phyloP scores from a whole-genome alignment of 2,888 invertebrate species.

The Nowickia ferox region DNA sequence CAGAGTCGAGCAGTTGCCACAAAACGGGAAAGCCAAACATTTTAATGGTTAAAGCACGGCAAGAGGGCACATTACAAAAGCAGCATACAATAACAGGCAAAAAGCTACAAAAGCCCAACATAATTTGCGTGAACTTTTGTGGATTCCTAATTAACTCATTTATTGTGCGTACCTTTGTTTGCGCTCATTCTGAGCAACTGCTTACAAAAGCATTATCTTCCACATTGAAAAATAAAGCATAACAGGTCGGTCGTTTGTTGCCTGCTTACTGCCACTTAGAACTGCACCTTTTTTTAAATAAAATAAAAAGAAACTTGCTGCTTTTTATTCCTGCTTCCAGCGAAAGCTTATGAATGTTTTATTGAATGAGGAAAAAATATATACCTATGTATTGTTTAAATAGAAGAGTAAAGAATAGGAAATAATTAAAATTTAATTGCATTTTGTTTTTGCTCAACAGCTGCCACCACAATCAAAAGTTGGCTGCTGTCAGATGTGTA shows the following conservation, averaged over 20 bases:
- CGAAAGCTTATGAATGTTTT: conserved; percentile 33
- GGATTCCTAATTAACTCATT: conserved; percentile 70
- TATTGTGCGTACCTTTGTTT: conserved; percentile 66
- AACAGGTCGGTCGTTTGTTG: not conserved
- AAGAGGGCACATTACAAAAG: conserved; percentile 24
- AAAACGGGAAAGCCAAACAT: conserved; percentile 40
- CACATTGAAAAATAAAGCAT: not conserved
- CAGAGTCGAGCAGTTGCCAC: conserved; percentile 30
- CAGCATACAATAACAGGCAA: conserved; percentile 19
- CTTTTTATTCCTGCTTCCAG: conserved; percentile 7
- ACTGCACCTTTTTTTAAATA: not conserved
- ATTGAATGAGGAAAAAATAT: conserved; percentile 28
- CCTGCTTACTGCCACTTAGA: not conserved
- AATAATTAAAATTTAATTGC: conserved; percentile 61
- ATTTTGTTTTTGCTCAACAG: conserved; percentile 15
- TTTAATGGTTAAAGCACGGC: conserved; percentile 5
- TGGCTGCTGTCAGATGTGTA: conserved; percentile 43
- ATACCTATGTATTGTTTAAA: not conserved
- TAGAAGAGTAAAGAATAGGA: conserved; percentile 27
- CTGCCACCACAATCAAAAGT: conserved; percentile 46
- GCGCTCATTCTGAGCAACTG: conserved; percentile 1
- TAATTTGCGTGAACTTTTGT: conserved; percentile 56
- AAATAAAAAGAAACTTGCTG: conserved; percentile 28
- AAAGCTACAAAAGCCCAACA: conserved; percentile 42
- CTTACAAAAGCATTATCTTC: conserved; percentile 43